Evolutionary conservation across 2,888 invertebrate genomes (phyloP), one percentile per base, ranked within the genome.

Genomic region (Clistopyga incitator): DNA sequence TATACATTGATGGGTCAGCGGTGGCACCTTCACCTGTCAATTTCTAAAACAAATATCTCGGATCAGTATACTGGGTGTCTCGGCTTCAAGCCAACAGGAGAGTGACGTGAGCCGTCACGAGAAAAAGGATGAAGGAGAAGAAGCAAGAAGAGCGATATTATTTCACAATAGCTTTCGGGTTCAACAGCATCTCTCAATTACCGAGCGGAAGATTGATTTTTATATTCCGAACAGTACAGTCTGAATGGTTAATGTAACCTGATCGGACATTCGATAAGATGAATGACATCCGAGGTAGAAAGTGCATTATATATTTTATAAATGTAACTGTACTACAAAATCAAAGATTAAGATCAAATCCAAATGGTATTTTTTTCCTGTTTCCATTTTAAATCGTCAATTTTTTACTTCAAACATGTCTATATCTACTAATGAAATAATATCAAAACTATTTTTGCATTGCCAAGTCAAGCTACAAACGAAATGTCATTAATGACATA

Each of bases 31-130:
- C 70, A 76, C 71, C 81, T 68, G 81, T 81, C 84, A 84, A 84
- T 84, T 81, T 84, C 68, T 68, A 81, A 84, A 82, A 81, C 84
- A 84, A 84, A 84, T 84, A 84, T 78, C 81, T 78, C 75, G 78
- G 78, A 75, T 79, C 82, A 64, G 64, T 50, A 56, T 61, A 61
- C 47, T 64, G 78, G 15, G 59, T 74, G 78, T 74, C 54, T 61
- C 59, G 74, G 68, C 74, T 67, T 61, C 74, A 23, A 74, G 45
- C 54, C 74, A 47, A 64, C 68, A 74, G 45, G 52, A 74, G 56
- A 74, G 74, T 54, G 74, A 64, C 74, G 67, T 67, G 59, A 70
- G 65, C 29, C 65, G 56, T 56, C 64, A 45, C 47, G 56, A 18
- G 38, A 68, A 45, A 50, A 23, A 34, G 50, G 61, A 80, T 13